A percentile compares a stretch with the other conserved stretches of the same genome.
phyloP scores from a whole-genome alignment of 2,113 vertebrate species.

The Piprites chloris region DNA sequence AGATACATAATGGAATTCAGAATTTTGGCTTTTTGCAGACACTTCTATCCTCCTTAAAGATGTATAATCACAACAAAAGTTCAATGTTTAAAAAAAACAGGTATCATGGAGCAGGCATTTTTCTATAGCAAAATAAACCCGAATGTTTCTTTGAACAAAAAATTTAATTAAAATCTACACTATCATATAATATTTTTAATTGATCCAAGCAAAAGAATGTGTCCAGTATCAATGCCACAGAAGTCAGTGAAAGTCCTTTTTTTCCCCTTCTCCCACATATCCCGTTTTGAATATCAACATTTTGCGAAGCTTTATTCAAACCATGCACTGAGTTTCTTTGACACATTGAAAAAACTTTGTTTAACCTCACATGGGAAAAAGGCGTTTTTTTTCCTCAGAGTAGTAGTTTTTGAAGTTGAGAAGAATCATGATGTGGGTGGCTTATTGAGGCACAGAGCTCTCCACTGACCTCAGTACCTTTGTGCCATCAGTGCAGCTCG shows the following conservation, averaged over 20 bases:
- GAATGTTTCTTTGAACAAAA: not conserved
- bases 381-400: not conserved
- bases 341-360: not conserved
- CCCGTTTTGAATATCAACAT: accelerated
- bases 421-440: not conserved
- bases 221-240: not conserved
- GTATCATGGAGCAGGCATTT: not conserved
- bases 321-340: not conserved
- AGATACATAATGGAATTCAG: not conserved
- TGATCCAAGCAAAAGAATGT: not conserved
- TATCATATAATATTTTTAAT: not conserved
- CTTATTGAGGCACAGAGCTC: not conserved
- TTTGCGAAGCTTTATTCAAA: not conserved
- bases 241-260: not conserved
- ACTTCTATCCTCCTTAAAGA: not conserved
- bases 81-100: not conserved
- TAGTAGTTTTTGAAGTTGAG: not conserved
- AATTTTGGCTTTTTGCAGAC: not conserved
- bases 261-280: not conserved
- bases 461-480: not conserved
- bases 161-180: not conserved
- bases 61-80: not conserved
- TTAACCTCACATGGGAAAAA: not conserved
- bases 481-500: not conserved
- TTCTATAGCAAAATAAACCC: not conserved